phyloP scores from a whole-genome alignment of 2,113 vertebrate species.

The Lepisosteus osseus region DNA sequence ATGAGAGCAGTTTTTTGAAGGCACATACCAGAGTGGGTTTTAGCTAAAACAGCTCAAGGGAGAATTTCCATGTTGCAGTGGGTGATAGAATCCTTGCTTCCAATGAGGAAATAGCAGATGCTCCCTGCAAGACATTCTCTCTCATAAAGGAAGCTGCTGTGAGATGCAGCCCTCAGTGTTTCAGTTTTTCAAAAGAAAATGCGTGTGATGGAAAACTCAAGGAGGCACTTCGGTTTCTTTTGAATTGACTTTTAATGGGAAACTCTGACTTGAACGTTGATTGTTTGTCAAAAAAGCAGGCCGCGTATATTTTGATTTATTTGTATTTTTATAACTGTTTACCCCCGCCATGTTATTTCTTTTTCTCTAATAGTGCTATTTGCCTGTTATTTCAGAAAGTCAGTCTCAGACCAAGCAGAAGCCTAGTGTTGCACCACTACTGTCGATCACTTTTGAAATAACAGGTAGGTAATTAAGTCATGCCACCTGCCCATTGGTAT shows the following conservation, averaged over 20 bases:
- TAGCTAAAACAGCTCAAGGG: constrained; percentile 23
- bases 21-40: constrained; percentile 39
- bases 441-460: constrained; percentile 86
- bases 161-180: not conserved
- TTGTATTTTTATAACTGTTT: constrained; percentile 10
- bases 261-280: not conserved
- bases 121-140: not conserved
- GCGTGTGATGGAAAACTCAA: too few species aligned
- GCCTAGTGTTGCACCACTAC: constrained; percentile 77
- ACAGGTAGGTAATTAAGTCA: constrained; percentile 71
- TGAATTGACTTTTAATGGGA: not conserved
- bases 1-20: constrained; percentile 42
- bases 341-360: not conserved
- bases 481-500: constrained; percentile 22
- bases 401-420: constrained; percentile 74
- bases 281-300: not conserved
- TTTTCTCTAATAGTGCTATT: constrained; percentile 59
- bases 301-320: constrained; percentile 27
- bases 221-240: too few species aligned
- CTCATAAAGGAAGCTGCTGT: not conserved
- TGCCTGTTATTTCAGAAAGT: constrained; percentile 82
- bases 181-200: not conserved
- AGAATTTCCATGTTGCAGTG: constrained; percentile 7
- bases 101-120: not conserved
- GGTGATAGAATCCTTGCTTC: not conserved